A percentile compares a stretch with the other conserved stretches of the same genome.
These are phyloP conservation scores for Oppia nitens DNA, from an alignment of 1,140 invertebrate genomes.

Conservation along the genomic window DNA sequence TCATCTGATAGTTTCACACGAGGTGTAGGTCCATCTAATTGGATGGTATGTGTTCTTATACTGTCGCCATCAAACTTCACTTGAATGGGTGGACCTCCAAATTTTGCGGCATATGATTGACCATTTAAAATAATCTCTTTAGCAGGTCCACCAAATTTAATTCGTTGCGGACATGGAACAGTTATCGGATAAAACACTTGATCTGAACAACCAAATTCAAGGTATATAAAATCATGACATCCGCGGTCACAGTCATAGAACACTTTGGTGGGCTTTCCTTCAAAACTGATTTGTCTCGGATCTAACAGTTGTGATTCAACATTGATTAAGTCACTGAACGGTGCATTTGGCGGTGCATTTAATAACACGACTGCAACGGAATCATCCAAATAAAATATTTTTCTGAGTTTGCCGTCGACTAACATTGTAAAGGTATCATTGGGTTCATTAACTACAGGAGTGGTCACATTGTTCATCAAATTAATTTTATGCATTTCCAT, in stretches of 20 bases:
- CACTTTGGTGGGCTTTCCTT: conserved; percentile 27
- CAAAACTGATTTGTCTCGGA: conserved; percentile 62
- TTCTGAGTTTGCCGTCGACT: conserved; percentile 9
- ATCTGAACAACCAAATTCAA: conserved; percentile 17
- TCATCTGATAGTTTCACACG: conserved; percentile 38
- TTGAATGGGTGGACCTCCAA: conserved; percentile 71
- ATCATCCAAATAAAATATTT: conserved; percentile 15
- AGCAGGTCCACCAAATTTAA: conserved; percentile 76
- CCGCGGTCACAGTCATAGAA: conserved; percentile 23
- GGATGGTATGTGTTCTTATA: conserved; percentile 50
- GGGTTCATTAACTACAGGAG: neutral
- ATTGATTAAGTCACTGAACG: conserved; percentile 13
- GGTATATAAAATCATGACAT: conserved; percentile 12
- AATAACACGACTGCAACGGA: conserved; percentile 10
- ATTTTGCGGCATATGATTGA: conserved; percentile 65
- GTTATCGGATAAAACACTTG: conserved; percentile 21
- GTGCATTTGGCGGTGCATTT: conserved; percentile 5
- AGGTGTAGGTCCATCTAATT: conserved; percentile 58
- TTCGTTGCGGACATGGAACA: conserved; percentile 36
- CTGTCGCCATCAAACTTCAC: conserved; percentile 58
- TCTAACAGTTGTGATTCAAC: conserved; percentile 29
- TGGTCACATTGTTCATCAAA: conserved; percentile 22
- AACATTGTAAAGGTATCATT: conserved; percentile 2
- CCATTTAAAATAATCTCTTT: conserved; percentile 77
- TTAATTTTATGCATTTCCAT: neutral